Evolutionary conservation across 2,888 invertebrate genomes (phyloP), one percentile per base, ranked within the genome.

Genomic region (Arctia plantaginis): DNA sequence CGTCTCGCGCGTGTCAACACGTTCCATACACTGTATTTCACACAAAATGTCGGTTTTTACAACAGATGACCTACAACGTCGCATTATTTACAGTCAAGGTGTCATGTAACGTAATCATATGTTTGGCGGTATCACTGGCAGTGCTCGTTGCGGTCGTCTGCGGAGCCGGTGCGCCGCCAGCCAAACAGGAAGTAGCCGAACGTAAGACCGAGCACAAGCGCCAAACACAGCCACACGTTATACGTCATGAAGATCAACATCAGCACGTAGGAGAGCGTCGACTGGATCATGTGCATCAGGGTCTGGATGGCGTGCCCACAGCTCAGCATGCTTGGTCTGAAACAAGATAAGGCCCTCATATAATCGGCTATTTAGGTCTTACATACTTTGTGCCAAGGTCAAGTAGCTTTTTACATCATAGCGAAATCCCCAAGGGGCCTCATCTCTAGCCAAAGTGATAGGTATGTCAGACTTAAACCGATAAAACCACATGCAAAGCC

Each of bases 201-300:
- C 1, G 98, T 98, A n/a, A 99, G 98, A 1, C 99, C 99, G 3
- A 98, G 90, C 6, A 99, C 97, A 20, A 99, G 97, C 10, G 98
- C 98, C 72, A 99, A 85, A 91, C 99, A 99, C 77, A 99, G 96
- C 98, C 98, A 99, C 66, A 98, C 97, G 92, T 99, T 99, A 96
- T 99, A 99, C 2, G 99, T 99, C 99, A 99, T 99, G 95, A 99
- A 99, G 85, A 99, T 98, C 93, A 99, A 94, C 99, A 99, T 99
- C 41, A 99, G 97, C 88, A 99, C 96, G 95, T 99, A 99, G 75
- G 99, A 98, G 75, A 99, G 94, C 47, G 98, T 97, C 84, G 99
- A 97, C 93, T 99, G 99, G 23, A 99, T 87, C 82, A 99, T 96
- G 93, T 99, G 99, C 39, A 99, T 96, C 70, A 97, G 90, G 30